Base-by-base conservation (phyloP, 2,797 vertebrate genomes). In the Macropodus opercularis region DNA sequence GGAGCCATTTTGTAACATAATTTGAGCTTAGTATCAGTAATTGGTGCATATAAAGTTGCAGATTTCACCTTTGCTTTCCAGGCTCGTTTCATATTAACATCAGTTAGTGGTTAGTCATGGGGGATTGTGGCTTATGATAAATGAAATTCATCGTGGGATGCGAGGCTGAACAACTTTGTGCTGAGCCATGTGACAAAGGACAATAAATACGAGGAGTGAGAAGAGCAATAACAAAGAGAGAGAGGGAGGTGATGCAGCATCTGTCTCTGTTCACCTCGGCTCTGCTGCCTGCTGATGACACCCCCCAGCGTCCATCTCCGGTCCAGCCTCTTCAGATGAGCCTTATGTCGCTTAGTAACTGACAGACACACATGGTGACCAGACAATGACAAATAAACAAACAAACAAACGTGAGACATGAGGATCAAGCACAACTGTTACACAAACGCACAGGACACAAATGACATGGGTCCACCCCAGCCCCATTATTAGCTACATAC, bases 251-350 rank as follows among this genome's bases (percentile, higher is more conserved):
- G 72, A 57, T 55, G 71, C 61, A 63, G 87, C 88, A 63, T 83
- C 75, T 78, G 80, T 82, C 85, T 87, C 63, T 76, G 78, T 92
- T 99, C 98, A 99, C 98, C 98, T 98, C 96, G 95, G 92, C 97
- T 98, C 90, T 98, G 97, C 90, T 99, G 98, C 87, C 97, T 95
- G 96, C 96, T 99, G 95, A 98, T 96, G 93, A 98, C 96, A 89
- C 97, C 98, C 85, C 98, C 98, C 92, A 99, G 92, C 50, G 98
- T 99, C 98, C 98, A 99, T 91, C 98, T 96, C 91, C 98, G 97
- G 94, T 99, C 97, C 94, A 99, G 95, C 85, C 96, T 96, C 92
- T 97, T 96, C 95, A 98, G 95, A 85, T 99, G 97, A 91, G 97
- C 94, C 93, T 98, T 99, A 91, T 96, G 96, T 89, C 96, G 92